phyloP scores from a whole-genome alignment of 2,113 vertebrate species.

The Opisthocomus hoazin region DNA sequence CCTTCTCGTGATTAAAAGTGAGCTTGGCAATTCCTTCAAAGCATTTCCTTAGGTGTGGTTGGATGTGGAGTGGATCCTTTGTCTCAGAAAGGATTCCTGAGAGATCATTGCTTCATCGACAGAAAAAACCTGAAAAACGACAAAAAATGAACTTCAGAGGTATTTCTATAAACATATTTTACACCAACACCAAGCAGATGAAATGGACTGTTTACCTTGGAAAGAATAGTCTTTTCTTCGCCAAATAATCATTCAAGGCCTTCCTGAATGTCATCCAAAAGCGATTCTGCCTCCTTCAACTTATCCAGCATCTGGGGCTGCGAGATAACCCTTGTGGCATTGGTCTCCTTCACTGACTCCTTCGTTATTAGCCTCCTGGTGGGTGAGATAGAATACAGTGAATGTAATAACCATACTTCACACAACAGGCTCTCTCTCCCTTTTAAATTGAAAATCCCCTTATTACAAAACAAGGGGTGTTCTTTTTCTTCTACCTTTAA shows the following conservation, averaged over 20 bases:
- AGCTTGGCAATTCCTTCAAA: conserved; percentile 78
- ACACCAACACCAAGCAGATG: conserved; percentile 42
- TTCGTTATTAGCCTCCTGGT: conserved; percentile 84
- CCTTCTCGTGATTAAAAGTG: conserved; percentile 75
- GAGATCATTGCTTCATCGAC: conserved; percentile 28
- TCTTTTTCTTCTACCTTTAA: conserved; percentile 80
- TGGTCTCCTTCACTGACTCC: conserved; percentile 76
- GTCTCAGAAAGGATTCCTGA: conserved; percentile 66
- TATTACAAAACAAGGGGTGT: conserved; percentile 84
- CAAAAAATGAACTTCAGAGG: conserved; percentile 51
- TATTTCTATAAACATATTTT: conserved; percentile 63
- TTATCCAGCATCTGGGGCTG: conserved; percentile 81
- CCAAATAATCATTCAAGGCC: conserved; percentile 72
- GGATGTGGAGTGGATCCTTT: conserved; percentile 58
- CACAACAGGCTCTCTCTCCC: conserved; percentile 77
- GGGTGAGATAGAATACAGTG: conserved; percentile 81
- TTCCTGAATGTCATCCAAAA: conserved; percentile 80
- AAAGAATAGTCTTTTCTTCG: conserved; percentile 76
- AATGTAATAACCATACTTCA: conserved; percentile 82
- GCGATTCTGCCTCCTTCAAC: conserved; percentile 72
- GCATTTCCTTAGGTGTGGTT: conserved; percentile 67
- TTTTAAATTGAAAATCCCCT: conserved; percentile 85
- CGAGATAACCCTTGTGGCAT: conserved; percentile 75
- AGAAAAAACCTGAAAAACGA: conserved; percentile 52
- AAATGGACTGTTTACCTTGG: conserved; percentile 77